phyloP scores from a whole-genome alignment of 2,888 invertebrate genomes.

The Diploptera punctata region DNA sequence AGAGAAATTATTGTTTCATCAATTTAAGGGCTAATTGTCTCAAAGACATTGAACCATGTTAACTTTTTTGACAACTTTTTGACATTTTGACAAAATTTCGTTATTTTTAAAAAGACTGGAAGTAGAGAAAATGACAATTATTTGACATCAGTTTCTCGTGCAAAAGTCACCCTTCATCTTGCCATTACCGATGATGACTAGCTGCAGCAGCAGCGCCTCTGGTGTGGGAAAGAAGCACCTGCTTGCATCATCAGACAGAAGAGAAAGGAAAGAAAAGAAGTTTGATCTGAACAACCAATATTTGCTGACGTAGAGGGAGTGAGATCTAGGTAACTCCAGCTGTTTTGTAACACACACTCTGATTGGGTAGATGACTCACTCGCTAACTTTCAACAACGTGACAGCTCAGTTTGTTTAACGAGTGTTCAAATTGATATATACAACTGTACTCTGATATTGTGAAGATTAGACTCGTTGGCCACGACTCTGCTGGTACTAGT shows the following conservation, averaged over 20 bases:
- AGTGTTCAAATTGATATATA: not conserved
- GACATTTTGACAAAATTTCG: too few relatives aligned
- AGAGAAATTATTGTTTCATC: too few relatives aligned
- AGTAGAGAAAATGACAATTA: slow-evolving; percentile 14
- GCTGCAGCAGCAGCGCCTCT: slow-evolving; percentile 11
- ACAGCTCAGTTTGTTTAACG: not conserved
- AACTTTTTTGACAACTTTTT: too few relatives aligned
- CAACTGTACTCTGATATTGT: too few relatives aligned
- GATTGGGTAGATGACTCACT: slow-evolving; percentile 22
- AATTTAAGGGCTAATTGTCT: too few relatives aligned
- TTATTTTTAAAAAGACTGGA: too few relatives aligned
- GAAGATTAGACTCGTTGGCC: too few relatives aligned
- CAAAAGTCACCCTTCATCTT: slow-evolving; percentile 18
- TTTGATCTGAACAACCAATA: slow-evolving; percentile 38
- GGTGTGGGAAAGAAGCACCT: slow-evolving; percentile 25
- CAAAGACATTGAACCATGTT: too few relatives aligned
- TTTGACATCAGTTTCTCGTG: slow-evolving; percentile 10
- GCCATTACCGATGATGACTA: not conserved
- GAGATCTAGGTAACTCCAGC: slow-evolving; percentile 13
- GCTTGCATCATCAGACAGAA: slow-evolving; percentile 19
- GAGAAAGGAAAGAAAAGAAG: slow-evolving; percentile 16
- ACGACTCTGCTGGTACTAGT: too few relatives aligned
- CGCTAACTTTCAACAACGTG: not conserved
- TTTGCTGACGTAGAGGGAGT: slow-evolving; percentile 32
- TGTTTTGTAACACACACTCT: slow-evolving; percentile 16